A percentile compares a stretch with the other conserved stretches of the same genome.
These are phyloP conservation scores for Entelurus aequoreus DNA, from an alignment of 2,113 vertebrate species.

Conservation along the genomic window DNA sequence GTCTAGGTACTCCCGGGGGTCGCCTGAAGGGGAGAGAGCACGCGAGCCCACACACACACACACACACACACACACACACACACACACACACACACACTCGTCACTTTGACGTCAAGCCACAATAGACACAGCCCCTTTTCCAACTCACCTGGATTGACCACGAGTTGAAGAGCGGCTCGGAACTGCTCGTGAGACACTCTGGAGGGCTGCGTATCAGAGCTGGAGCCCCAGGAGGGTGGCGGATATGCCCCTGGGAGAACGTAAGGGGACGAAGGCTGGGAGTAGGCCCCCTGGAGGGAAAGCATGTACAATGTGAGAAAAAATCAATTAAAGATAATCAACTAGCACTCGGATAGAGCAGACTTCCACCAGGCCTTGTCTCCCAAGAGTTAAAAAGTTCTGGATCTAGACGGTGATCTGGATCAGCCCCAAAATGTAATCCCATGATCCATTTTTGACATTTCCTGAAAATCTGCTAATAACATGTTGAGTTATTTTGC, in stretches of 20 bases:
- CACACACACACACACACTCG: too few relatives aligned
- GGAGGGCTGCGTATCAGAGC: conserved; percentile 89
- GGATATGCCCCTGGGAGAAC: conserved; percentile 85
- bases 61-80: neutral
- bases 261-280: conserved; percentile 86
- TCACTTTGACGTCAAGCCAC: too few relatives aligned
- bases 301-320: neutral
- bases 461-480: too few relatives aligned
- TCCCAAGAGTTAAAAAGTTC: too few relatives aligned
- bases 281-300: conserved; percentile 77
- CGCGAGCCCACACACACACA: too few relatives aligned
- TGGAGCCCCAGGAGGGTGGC: conserved; percentile 92
- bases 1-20: conserved; percentile 96
- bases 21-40: conserved; percentile 58
- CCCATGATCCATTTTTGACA: too few relatives aligned
- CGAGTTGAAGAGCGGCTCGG: conserved; percentile 91
- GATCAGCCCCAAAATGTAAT: too few relatives aligned
- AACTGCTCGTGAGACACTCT: conserved; percentile 98
- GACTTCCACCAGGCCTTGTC: too few relatives aligned
- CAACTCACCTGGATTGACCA: conserved; percentile 87
- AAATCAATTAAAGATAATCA: neutral
- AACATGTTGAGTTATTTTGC: too few relatives aligned
- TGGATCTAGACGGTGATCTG: too few relatives aligned
- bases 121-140: too few relatives aligned
- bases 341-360: too few relatives aligned